These are phyloP conservation scores for mouse (Mus musculus) DNA, from an alignment of 2,113 vertebrate species.

Conservation along the genomic window DNA sequence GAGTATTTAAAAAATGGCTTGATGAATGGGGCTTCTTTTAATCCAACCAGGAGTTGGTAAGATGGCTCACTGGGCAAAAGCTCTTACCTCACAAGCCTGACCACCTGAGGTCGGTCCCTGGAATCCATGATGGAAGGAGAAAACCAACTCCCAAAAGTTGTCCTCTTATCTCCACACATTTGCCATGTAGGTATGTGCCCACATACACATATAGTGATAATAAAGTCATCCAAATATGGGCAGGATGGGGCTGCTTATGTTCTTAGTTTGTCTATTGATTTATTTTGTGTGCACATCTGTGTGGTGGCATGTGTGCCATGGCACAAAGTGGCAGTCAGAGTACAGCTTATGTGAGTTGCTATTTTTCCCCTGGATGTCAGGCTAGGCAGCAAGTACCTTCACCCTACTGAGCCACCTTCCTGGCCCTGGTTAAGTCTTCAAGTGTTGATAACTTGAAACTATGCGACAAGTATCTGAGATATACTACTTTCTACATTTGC, in stretches of 20 bases:
- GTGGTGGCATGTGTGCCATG: background rate
- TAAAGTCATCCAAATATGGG: constrained; percentile 28
- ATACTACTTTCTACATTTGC: background rate
- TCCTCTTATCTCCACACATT: background rate
- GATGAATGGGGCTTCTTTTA: constrained; percentile 14
- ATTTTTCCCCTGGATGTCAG: background rate
- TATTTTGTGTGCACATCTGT: background rate
- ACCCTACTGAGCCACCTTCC: no score
- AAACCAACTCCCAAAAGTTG: background rate
- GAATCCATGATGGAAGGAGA: background rate
- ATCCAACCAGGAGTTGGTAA: background rate
- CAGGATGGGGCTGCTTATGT: background rate
- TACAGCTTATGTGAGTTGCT: background rate
- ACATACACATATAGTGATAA: background rate
- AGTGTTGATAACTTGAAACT: constrained; percentile 1
- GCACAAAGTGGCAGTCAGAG: background rate
- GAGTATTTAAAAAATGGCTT: background rate
- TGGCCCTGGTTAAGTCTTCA: constrained; percentile 19
- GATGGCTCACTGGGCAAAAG: background rate
- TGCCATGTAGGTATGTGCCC: background rate
- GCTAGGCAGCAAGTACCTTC: background rate
- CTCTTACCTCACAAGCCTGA: background rate
- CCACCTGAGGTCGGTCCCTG: background rate
- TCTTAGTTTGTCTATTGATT: background rate
- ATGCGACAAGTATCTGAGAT: constrained; percentile 5